Evolutionary conservation across 2,888 invertebrate species (phyloP).

Genomic region (Metallyticus violacea): DNA sequence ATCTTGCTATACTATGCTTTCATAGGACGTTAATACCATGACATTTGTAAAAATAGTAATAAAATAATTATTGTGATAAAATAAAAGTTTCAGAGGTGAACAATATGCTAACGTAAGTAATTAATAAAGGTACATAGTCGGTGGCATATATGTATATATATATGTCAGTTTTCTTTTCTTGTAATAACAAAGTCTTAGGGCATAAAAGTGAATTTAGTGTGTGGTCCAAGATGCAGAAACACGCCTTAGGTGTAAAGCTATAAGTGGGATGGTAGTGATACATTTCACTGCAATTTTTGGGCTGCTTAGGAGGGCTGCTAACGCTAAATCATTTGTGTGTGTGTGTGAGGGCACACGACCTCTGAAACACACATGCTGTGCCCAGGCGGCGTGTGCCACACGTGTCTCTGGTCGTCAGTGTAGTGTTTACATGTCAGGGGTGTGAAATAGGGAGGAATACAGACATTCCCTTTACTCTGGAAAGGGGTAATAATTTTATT

Average conservation of each 20-base stretch:
- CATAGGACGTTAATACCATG: too few relatives aligned
- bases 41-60: too few relatives aligned
- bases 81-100: too few relatives aligned
- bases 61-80: too few relatives aligned
- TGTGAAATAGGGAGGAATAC: background rate
- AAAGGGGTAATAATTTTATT: too few relatives aligned
- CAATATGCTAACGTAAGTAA: too few relatives aligned
- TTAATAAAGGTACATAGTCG: too few relatives aligned
- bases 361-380: background rate
- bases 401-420: background rate
- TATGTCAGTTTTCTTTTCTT: too few relatives aligned
- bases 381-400: background rate
- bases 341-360: background rate
- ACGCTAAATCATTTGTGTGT: background rate
- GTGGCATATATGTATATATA: too few relatives aligned
- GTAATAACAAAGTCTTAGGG: too few relatives aligned
- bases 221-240: background rate
- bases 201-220: too few relatives aligned
- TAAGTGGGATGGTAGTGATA: background rate
- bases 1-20: too few relatives aligned
- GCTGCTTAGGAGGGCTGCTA: background rate
- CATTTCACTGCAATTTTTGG: background rate
- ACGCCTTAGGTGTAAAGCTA: background rate
- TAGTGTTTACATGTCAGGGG: background rate
- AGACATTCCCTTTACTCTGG: background rate